Evolutionary conservation across 1,140 invertebrate genomes (phyloP).

Genomic region (Magallana angulata): DNA sequence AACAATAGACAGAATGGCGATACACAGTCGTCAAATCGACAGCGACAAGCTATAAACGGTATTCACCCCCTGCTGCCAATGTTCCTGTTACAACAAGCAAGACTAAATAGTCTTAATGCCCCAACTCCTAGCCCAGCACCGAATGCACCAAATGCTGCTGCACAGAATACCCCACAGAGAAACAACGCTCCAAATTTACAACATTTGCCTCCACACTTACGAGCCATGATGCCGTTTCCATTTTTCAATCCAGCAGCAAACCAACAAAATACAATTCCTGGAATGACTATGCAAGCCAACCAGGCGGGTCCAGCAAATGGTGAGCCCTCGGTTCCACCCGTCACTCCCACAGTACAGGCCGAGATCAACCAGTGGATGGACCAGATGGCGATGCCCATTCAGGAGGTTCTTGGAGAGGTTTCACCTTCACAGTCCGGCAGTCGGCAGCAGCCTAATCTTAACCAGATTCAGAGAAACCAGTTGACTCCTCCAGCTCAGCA

Average conservation of each 20-base stretch:
- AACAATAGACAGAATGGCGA: neutral
- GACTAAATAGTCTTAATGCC: neutral
- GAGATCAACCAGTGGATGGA: conserved; percentile 3
- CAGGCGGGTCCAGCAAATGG: neutral
- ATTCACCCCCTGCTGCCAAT: neutral
- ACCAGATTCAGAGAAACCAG: neutral
- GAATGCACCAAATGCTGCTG: neutral
- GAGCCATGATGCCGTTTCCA: neutral
- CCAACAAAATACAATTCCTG: neutral
- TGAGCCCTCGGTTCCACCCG: neutral
- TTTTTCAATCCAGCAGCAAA: neutral
- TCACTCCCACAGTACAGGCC: neutral
- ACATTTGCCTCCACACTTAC: no score
- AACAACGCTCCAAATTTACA: neutral
- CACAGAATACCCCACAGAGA: neutral
- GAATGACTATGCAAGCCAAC: neutral
- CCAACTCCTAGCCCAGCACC: neutral
- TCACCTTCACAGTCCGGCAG: neutral
- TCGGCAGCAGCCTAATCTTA: neutral
- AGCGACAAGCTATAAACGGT: neutral
- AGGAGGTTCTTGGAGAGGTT: neutral
- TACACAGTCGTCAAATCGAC: neutral
- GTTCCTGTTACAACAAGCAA: neutral
- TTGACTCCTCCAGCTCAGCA: neutral
- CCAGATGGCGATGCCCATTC: conserved; percentile 8